Conservation (phyloP, 2,888 invertebrate genomes). For the Pterobdella sp. region DNA sequence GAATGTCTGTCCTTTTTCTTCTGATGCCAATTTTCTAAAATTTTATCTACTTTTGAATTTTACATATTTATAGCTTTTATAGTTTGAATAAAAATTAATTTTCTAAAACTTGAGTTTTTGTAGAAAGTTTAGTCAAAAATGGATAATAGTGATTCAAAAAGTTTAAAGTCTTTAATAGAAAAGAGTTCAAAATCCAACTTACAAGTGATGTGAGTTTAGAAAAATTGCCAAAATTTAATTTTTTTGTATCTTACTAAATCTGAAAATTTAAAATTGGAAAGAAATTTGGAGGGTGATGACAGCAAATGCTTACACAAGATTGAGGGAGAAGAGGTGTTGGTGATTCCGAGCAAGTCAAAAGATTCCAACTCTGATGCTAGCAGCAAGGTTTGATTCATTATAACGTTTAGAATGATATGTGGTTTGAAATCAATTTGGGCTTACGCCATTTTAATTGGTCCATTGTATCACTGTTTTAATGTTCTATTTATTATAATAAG, state of each 20-base stretch:
- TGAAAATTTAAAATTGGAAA: conserved; percentile 18
- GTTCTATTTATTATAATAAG: too few species aligned
- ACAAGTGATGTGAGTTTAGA: neutral
- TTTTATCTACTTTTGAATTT: too few species aligned
- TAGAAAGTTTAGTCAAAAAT: neutral
- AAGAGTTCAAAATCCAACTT: neutral
- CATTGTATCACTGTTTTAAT: neutral
- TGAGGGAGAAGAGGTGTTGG: conserved; percentile 51
- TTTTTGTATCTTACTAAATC: neutral
- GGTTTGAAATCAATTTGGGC: neutral
- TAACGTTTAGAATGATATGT: neutral
- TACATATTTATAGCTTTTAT: too few species aligned
- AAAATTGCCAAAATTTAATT: neutral
- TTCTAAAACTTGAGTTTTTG: neutral
- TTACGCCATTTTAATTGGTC: neutral
- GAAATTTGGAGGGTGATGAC: conserved; percentile 35
- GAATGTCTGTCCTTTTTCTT: too few species aligned
- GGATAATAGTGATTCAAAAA: neutral
- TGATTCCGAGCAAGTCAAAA: conserved; percentile 41
- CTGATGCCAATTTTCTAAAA: too few species aligned
- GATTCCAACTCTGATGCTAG: conserved; percentile 41
- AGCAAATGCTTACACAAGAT: conserved; percentile 32
- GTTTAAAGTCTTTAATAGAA: neutral
- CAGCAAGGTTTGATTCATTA: conserved; percentile 44
- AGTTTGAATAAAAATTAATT: neutral